Percentiles rank a stretch among this genome's conserved stretches.
These are phyloP conservation scores for Lichenostomus cassidix DNA, from an alignment of 2,113 vertebrate genomes.

Conservation along the genomic window DNA sequence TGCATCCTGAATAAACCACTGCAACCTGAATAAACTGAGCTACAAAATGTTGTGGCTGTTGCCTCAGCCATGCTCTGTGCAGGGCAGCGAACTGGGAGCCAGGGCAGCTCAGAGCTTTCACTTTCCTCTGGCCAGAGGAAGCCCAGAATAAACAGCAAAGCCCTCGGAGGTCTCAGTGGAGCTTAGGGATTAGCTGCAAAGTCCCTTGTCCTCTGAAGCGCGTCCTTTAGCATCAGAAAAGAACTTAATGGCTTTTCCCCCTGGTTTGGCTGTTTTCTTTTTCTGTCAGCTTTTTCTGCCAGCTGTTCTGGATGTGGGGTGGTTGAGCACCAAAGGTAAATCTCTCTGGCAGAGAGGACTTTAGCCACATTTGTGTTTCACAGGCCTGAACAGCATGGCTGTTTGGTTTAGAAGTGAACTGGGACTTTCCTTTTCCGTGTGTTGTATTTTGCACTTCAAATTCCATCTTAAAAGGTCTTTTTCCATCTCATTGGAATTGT, in stretches of 20 bases:
- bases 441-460: not conserved
- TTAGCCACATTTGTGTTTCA: not conserved
- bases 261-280: not conserved
- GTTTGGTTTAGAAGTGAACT: not conserved
- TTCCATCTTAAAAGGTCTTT: not conserved
- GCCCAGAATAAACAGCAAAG: slow-evolving; percentile 2
- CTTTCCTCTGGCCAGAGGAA: not conserved
- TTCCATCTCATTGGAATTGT: not conserved
- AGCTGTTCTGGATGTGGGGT: rapidly evolving
- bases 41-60: rapidly evolving
- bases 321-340: not conserved
- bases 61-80: rapidly evolving
- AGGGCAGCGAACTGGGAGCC: not conserved
- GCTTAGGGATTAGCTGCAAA: not conserved
- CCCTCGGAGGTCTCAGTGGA: not conserved
- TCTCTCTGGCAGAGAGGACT: not conserved
- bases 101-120: not conserved
- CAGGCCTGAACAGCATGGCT: rapidly evolving
- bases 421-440: rapidly evolving
- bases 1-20: not conserved
- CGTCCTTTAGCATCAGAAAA: not conserved
- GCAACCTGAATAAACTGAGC: rapidly evolving
- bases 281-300: not conserved
- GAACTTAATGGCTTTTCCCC: not conserved
- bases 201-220: not conserved